These are phyloP conservation scores for Choreutis nemorana DNA, from an alignment of 2,888 invertebrate species.

Conservation along the genomic window DNA sequence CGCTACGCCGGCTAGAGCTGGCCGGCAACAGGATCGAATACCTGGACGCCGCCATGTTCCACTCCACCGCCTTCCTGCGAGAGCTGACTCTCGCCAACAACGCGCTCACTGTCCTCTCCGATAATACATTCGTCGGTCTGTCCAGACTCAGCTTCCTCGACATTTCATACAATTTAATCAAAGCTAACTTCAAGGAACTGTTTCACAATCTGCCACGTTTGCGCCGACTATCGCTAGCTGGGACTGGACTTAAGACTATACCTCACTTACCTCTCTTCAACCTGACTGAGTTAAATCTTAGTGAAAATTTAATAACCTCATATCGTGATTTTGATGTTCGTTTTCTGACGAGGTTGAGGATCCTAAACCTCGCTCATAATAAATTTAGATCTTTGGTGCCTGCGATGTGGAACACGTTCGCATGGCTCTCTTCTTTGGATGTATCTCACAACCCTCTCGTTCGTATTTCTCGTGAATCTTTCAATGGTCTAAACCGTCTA, in stretches of 20 bases:
- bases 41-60: conserved; percentile 82
- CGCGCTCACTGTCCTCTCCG: conserved; percentile 79
- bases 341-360: conserved; percentile 69
- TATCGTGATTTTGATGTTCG: conserved; percentile 70
- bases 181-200: conserved; percentile 81
- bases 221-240: conserved; percentile 72
- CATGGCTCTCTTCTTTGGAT: conserved; percentile 73
- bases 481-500: conserved; percentile 71
- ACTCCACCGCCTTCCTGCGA: conserved; percentile 70
- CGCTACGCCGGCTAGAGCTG: conserved; percentile 76
- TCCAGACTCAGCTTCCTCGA: conserved; percentile 76
- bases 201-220: conserved; percentile 80
- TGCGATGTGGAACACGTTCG: conserved; percentile 71
- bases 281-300: conserved; percentile 76
- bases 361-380: conserved; percentile 75
- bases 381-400: conserved; percentile 72
- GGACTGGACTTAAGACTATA: conserved; percentile 71
- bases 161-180: conserved; percentile 75
- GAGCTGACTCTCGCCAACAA: conserved; percentile 77
- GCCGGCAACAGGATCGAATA: conserved; percentile 80
- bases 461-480: conserved; percentile 69
- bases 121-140: conserved; percentile 81
- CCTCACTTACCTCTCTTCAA: conserved; percentile 72
- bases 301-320: conserved; percentile 73
- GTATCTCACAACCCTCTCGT: conserved; percentile 81